These are phyloP conservation scores for Hemiprocne comata DNA, from an alignment of 2,113 vertebrate genomes.

Conservation along the genomic window DNA sequence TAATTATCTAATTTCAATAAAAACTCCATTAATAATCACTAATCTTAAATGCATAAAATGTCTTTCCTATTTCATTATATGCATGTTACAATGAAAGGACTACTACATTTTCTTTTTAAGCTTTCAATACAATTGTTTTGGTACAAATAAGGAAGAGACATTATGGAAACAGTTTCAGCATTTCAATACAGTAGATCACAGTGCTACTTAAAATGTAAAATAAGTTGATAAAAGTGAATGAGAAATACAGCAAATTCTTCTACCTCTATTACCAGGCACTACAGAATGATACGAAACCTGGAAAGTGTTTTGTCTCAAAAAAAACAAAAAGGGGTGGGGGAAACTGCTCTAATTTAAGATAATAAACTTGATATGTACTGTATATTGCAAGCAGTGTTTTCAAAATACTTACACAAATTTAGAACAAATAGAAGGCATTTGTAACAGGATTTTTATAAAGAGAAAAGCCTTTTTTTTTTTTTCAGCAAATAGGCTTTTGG, in stretches of 20 bases:
- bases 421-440: background rate
- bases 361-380: background rate
- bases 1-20: background rate
- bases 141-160: background rate
- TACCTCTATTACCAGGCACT: background rate
- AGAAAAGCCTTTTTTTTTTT: background rate
- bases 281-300: background rate
- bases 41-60: background rate
- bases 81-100: background rate
- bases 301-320: background rate
- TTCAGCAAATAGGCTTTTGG: background rate
- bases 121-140: background rate
- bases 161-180: background rate
- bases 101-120: background rate
- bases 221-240: background rate
- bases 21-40: background rate
- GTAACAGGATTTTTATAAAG: background rate
- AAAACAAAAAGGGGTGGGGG: background rate
- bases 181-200: background rate
- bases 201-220: background rate
- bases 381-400: background rate
- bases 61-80: background rate
- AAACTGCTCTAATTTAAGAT: background rate
- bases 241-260: background rate
- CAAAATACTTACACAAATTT: background rate